Evolutionary conservation across 2,797 vertebrate species (phyloP).

Genomic region (Hemitrygon akajei): DNA sequence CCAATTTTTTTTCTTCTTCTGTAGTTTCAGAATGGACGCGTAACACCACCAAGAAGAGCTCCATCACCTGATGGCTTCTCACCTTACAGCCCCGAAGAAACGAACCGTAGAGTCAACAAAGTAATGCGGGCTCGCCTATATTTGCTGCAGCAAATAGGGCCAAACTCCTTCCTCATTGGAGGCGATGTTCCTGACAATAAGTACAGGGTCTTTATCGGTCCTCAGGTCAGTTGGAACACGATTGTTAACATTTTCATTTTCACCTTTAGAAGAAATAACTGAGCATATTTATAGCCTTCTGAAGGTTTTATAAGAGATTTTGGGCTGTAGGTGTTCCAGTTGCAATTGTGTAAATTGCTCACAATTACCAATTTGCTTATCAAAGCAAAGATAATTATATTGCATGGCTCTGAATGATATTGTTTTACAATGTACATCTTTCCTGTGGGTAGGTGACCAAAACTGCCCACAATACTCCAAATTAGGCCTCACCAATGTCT

Average conservation of each 20-base stretch:
- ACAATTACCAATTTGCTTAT: not conserved
- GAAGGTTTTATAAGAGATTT: not conserved
- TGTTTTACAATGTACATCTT: not conserved
- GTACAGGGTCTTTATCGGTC: constrained; percentile 80
- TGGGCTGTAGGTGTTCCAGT: not conserved
- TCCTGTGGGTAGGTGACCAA: too few relatives aligned
- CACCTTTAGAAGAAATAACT: not conserved
- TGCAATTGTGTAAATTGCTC: not conserved
- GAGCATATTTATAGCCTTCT: too few relatives aligned
- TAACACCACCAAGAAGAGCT: constrained; percentile 75
- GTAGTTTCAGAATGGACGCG: constrained; percentile 78
- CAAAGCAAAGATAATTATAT: not conserved
- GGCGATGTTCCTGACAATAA: constrained; percentile 84
- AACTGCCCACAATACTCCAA: too few relatives aligned
- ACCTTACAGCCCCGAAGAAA: constrained; percentile 79
- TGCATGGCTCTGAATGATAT: not conserved
- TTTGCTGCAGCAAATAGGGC: constrained; percentile 78
- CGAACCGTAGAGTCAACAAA: constrained; percentile 76
- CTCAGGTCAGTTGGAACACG: constrained; percentile 59
- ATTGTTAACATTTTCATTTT: constrained; percentile 32
- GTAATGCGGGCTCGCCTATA: constrained; percentile 81
- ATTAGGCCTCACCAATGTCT: too few relatives aligned
- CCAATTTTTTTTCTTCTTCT: constrained; percentile 37
- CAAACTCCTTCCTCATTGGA: constrained; percentile 80
- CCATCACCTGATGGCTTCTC: constrained; percentile 83